Conservation (phyloP, 2,888 invertebrate genomes). For the Griposia aprilina region DNA sequence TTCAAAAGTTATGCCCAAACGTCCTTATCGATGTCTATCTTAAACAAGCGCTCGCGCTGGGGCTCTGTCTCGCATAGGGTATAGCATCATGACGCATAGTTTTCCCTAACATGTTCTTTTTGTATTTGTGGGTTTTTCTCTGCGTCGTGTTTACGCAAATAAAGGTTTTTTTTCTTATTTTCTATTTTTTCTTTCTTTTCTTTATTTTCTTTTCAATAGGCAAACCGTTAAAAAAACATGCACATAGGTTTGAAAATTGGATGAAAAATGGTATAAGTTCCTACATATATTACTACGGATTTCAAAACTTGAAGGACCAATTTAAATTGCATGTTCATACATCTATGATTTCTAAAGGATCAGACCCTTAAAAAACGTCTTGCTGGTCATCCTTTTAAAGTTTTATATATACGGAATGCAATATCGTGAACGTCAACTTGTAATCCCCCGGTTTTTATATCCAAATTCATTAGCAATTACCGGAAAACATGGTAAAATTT, state of each 20-base stretch:
- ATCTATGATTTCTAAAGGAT: slow-evolving; percentile 11
- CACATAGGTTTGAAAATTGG: neutral
- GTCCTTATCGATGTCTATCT: too few species aligned
- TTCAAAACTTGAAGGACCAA: slow-evolving; percentile 18
- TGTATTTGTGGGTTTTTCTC: too few species aligned
- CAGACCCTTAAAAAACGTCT: neutral
- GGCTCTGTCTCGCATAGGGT: too few species aligned
- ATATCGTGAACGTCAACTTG: neutral
- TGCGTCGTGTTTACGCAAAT: too few species aligned
- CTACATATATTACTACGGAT: neutral
- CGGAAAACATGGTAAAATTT: neutral
- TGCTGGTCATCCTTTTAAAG: neutral
- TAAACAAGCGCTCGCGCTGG: too few species aligned
- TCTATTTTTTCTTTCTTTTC: too few species aligned
- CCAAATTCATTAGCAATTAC: slow-evolving; percentile 25
- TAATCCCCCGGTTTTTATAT: neutral
- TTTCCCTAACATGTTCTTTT: too few species aligned
- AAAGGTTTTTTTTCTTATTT: too few species aligned
- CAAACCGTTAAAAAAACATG: neutral
- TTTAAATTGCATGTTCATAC: slow-evolving; percentile 11
- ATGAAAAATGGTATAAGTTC: neutral
- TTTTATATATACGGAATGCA: slow-evolving; percentile 13
- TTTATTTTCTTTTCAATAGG: neutral
- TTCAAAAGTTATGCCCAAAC: too few species aligned
- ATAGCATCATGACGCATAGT: too few species aligned